Base-by-base conservation (phyloP, 2,888 invertebrate species). In the Synergus japonicus region DNA sequence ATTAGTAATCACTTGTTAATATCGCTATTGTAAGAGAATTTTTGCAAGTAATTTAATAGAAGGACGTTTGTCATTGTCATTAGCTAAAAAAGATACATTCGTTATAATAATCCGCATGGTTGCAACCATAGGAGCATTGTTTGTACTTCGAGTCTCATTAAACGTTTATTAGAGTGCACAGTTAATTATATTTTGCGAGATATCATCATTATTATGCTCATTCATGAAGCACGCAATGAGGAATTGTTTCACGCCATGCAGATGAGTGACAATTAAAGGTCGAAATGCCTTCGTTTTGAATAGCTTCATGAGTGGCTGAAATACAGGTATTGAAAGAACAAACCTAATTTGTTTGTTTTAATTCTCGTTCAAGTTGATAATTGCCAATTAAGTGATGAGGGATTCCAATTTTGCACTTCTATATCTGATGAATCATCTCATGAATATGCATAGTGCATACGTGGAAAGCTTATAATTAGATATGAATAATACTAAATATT, bases 161-260 rank as follows among this genome's bases (percentile, higher is more conserved):
- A 66, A 41, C 43, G 13, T 66, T 41, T 41, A 41, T 66, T 66
- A 64, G 49, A 64, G 49, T 2, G 12, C 43, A 18, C 18, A 43
- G 66, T 66, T 66, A 66, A 66, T 66, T 66, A 66, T 66, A 66
- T 66, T 66, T 66, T 41, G 66, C n/a, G 66, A 66, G 66, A n/a
- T 8, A 66, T 66, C 65, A 41, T 43, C 66, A 66, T 66, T 66
- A 66, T 41, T 43, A 49, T n/a, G 43, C n/a, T 15, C n/a, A 43
- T 67, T 67, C 44, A 18, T 43, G 18, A 10, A 12, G 43, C 9
- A 12, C 18, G 44, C 44, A 43, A 67, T 67, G 66, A 67, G 43
- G 66, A n/a, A 49, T 49, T 49, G n/a, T 49, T 63, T 63, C 63
- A 22, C 9, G 63, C 29, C 37, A 29, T 64, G 64, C 29, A 13